Evolutionary conservation across 1,140 invertebrate genomes (phyloP).

Genomic region (Cylas formicarius): DNA sequence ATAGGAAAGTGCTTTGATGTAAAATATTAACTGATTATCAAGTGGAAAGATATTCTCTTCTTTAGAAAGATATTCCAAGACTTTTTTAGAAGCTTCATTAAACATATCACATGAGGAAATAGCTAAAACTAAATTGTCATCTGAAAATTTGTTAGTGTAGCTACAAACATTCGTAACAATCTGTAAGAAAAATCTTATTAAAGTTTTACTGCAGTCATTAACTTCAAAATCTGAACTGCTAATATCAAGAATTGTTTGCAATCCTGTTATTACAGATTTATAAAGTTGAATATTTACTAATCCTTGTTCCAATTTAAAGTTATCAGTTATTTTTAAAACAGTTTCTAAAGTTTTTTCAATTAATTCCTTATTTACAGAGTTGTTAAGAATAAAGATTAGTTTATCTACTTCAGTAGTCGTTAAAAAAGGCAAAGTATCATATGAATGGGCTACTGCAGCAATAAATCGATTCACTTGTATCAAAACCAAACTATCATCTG

Average conservation of each 20-base stretch:
- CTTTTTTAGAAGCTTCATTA: conserved; percentile 13
- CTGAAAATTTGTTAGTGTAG: conserved; percentile 22
- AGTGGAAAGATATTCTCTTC: conserved; percentile 27
- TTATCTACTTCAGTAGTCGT: conserved; percentile 46
- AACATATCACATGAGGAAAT: conserved; percentile 8
- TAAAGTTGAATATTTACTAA: conserved; percentile 19
- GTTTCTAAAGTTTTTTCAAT: conserved; percentile 44
- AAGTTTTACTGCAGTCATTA: conserved; percentile 12
- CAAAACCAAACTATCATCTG: conserved; percentile 55
- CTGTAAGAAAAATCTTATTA: conserved; percentile 25
- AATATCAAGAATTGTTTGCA: conserved; percentile 12
- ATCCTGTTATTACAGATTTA: conserved; percentile 18
- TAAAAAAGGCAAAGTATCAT: conserved; percentile 41
- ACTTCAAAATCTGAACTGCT: conserved; percentile 20
- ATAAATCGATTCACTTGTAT: conserved; percentile 61
- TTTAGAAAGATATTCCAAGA: conserved; percentile 24
- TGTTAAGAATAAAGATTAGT: conserved; percentile 57
- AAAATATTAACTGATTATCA: conserved; percentile 23
- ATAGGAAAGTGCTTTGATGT: conserved; percentile 22
- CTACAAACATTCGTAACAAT: conserved; percentile 25
- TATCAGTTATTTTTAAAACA: conserved; percentile 28
- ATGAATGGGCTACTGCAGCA: conserved; percentile 41
- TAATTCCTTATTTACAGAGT: conserved; percentile 58
- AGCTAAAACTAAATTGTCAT: conserved; percentile 10
- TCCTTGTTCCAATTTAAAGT: conserved; percentile 26